A percentile compares a stretch with the other conserved stretches of the same genome.
Evolutionary conservation across 1,140 invertebrate species (phyloP).

Genomic region (Drosophila miranda): DNA sequence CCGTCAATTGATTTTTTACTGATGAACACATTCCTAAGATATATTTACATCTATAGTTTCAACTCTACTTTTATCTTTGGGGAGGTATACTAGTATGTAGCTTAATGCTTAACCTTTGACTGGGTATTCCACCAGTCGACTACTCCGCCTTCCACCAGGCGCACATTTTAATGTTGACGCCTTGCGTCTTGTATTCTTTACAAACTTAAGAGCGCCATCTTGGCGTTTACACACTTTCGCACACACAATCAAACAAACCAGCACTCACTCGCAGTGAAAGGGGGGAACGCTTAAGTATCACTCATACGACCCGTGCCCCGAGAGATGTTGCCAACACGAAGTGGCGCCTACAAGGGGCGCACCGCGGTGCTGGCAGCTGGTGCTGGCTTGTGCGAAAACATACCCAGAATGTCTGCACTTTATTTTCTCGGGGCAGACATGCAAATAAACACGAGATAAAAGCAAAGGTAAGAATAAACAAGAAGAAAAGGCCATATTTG

Average conservation of each 20-base stretch:
- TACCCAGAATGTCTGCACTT: constrained; percentile 61
- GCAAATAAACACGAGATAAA: constrained; percentile 69
- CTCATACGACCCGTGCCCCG: constrained; percentile 69
- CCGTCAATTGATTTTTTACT: too few species aligned
- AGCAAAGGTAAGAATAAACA: constrained; percentile 28
- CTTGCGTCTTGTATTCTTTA: constrained; percentile 60
- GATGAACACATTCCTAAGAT: too few species aligned
- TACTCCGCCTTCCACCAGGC: background rate
- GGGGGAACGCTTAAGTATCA: constrained; percentile 60
- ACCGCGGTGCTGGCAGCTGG: background rate
- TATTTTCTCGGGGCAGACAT: constrained; percentile 60
- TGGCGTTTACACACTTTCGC: constrained; percentile 44
- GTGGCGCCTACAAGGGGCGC: constrained; percentile 35
- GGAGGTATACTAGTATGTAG: background rate
- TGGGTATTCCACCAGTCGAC: constrained; percentile 10
- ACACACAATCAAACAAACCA: constrained; percentile 21
- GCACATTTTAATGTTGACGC: constrained; percentile 57
- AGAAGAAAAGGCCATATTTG: background rate
- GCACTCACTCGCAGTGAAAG: constrained; percentile 11
- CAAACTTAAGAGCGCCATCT: constrained; percentile 65
- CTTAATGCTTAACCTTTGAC: background rate
- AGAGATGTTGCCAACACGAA: constrained; percentile 47
- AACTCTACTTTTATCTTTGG: background rate
- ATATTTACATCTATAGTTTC: too few species aligned
- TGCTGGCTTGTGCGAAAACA: constrained; percentile 11